Evolutionary conservation across 2,888 invertebrate species (phyloP), one percentile per base, ranked within the genome.

Genomic region (Scaptomyza cyrtandrae): DNA sequence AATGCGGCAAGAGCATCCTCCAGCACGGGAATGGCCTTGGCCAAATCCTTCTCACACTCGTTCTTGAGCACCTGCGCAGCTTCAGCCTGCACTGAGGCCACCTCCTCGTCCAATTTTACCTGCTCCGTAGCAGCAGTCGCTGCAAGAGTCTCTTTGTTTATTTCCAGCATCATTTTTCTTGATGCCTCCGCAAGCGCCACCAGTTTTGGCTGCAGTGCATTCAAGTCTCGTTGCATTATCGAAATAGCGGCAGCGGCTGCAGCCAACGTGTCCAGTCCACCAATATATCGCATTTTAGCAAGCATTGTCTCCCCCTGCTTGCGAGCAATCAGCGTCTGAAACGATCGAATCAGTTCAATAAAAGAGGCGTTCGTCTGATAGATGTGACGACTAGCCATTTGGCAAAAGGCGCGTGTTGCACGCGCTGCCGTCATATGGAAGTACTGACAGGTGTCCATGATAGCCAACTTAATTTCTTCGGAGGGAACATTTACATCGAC

Each of bases 21-120:
- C 24, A 99, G 93, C 41, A 97, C 96, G 0, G 98, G 98, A 92
- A 97, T 94, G 0, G 98, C 98, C 90, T 96, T 95, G 0, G 98
- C 98, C 83, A 99, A 93, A 92, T 98, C 98, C 62, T 96, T 96
- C 93, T 98, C 98, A 91, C 98, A 98, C 91, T 98, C 98, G 75
- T 94, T 94, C 92, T 98, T 98, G 31, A 98, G 93, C 50, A 95
- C 95, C 90, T 96, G 95, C 0, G 98, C 96, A 29, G 95, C 95
- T 37, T 96, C 95, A 0, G 98, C 98, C 93, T 98, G 97, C 54
- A 95, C 94, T 86, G 97, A 97, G 5, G 97, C 98, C 10, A 96
- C 94, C 89, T 95, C 95, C 93, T 98, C 98, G 89, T 98, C 98
- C 81, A 95, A 95, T 89, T 95, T 95, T 0, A 98, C 97, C 84